These are phyloP conservation scores for Acrocephalus scirpaceus DNA, from an alignment of 2,797 vertebrate genomes.

Conservation along the genomic window DNA sequence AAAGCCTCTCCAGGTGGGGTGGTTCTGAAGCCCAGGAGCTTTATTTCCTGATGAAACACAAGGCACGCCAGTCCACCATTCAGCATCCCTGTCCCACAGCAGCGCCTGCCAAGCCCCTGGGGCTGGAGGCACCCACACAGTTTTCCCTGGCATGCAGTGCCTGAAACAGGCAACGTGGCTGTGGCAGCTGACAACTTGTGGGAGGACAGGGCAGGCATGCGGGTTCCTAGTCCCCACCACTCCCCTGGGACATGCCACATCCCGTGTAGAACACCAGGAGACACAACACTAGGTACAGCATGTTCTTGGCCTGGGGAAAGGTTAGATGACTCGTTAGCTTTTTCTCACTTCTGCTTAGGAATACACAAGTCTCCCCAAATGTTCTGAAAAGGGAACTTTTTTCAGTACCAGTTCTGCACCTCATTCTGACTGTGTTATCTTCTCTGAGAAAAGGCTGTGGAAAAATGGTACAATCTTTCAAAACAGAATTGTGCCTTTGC, in stretches of 20 bases:
- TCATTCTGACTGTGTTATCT: background rate
- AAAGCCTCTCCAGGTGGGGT: background rate
- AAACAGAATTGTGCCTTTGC: background rate
- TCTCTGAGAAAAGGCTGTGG: background rate
- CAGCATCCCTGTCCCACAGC: rapidly evolving
- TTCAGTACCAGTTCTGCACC: background rate
- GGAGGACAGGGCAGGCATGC: background rate
- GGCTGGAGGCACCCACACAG: background rate
- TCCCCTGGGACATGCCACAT: background rate
- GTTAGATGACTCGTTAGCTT: background rate
- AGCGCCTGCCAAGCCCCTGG: background rate
- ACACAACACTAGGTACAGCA: rapidly evolving
- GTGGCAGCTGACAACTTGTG: rapidly evolving
- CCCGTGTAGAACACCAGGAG: background rate
- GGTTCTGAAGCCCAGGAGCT: background rate
- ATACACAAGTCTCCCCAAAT: background rate
- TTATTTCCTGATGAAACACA: background rate
- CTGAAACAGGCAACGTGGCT: rapidly evolving
- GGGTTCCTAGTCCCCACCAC: rapidly evolving
- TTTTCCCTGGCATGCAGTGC: background rate
- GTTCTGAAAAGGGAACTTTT: background rate
- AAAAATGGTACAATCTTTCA: background rate
- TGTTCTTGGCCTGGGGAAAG: background rate
- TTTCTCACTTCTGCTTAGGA: background rate
- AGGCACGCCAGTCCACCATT: rapidly evolving